Percentiles rank a stretch among this genome's conserved stretches.
Conservation (phyloP, 2,888 invertebrate species). For the Amblyteles armatorius region DNA sequence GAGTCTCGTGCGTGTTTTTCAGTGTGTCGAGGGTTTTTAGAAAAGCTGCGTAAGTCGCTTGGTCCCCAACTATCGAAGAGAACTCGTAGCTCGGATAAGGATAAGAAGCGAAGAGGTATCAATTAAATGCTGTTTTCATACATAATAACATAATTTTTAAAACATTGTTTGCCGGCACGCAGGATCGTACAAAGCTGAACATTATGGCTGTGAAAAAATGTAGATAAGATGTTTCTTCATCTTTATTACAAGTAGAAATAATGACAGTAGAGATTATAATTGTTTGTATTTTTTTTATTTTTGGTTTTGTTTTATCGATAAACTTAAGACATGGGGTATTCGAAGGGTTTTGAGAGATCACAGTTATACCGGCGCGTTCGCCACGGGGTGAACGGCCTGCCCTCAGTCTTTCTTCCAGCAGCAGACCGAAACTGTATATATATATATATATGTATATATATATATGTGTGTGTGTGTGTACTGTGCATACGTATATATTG, state of each 20-base stretch:
- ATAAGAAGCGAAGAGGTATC: slow-evolving; percentile 58
- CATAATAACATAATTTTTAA: background rate
- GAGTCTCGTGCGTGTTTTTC: slow-evolving; percentile 62
- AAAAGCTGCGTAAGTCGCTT: slow-evolving; percentile 36
- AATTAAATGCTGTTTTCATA: background rate
- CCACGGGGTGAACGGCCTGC: slow-evolving; percentile 63
- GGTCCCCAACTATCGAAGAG: slow-evolving; percentile 43
- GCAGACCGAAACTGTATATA: slow-evolving; percentile 28
- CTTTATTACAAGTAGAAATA: too few species aligned
- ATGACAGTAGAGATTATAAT: too few species aligned
- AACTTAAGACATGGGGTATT: background rate
- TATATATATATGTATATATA: slow-evolving; percentile 14
- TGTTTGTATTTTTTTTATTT: background rate
- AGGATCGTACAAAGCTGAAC: background rate
- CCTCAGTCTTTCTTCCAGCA: slow-evolving; percentile 54
- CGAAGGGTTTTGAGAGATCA: slow-evolving; percentile 36
- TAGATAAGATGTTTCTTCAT: too few species aligned
- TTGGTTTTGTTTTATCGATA: background rate
- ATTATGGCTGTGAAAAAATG: background rate
- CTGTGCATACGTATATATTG: slow-evolving; percentile 19
- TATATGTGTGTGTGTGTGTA: background rate
- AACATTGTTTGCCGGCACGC: too few species aligned
- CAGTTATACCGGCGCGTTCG: slow-evolving; percentile 32
- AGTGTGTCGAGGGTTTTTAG: slow-evolving; percentile 44
- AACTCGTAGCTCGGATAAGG: slow-evolving; percentile 50